phyloP scores from a whole-genome alignment of 2,888 invertebrate genomes.

The Drosophila borborema region DNA sequence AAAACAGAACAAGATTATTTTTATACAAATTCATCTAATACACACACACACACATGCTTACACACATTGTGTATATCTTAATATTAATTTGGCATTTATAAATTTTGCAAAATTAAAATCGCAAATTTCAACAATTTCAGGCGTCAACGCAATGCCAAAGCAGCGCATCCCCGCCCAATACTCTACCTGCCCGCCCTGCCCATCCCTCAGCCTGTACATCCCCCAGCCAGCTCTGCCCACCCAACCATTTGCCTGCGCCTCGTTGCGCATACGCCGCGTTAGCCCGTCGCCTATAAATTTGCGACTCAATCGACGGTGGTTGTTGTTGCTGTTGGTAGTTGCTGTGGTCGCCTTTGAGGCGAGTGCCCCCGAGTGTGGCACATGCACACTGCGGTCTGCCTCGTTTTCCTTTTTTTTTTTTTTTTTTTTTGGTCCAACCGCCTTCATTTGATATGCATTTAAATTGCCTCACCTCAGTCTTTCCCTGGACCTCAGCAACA shows the following conservation, averaged over 20 bases:
- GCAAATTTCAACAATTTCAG: slow-evolving; percentile 76
- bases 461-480: slow-evolving; percentile 52
- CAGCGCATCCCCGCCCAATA: slow-evolving; percentile 47
- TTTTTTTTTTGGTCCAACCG: slow-evolving; percentile 47
- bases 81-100: slow-evolving; percentile 74
- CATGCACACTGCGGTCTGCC: slow-evolving; percentile 61
- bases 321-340: slow-evolving; percentile 28
- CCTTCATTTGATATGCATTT: slow-evolving; percentile 73
- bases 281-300: slow-evolving; percentile 70
- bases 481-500: slow-evolving; percentile 30
- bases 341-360: slow-evolving; percentile 55
- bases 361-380: slow-evolving; percentile 56
- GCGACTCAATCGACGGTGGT: slow-evolving; percentile 69
- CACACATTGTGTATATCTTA: slow-evolving; percentile 42
- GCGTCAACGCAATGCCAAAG: slow-evolving; percentile 70
- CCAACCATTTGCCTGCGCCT: slow-evolving; percentile 30
- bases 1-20: slow-evolving; percentile 21
- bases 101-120: slow-evolving; percentile 62
- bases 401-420: neutral
- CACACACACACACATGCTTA: neutral
- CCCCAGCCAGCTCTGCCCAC: neutral
- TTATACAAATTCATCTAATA: slow-evolving; percentile 13
- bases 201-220: neutral
- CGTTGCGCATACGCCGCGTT: slow-evolving; percentile 62
- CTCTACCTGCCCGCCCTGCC: neutral